Base-by-base conservation (phyloP, 1,140 invertebrate species). In the Dendroctonus ponderosae region DNA sequence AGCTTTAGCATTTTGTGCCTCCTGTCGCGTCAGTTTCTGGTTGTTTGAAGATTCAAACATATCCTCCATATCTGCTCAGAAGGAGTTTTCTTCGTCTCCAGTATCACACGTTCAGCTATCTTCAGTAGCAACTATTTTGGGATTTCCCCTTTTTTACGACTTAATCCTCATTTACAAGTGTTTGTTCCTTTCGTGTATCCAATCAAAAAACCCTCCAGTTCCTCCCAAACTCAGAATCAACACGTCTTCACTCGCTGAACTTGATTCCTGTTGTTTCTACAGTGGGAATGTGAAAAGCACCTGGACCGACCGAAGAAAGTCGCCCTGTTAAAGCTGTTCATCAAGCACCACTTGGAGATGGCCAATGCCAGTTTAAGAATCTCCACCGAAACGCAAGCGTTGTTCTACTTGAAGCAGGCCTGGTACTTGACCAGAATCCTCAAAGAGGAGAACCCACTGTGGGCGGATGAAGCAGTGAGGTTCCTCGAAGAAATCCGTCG, bases 351-450 rank as follows among this genome's bases (percentile, higher is more conserved):
- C 66, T 81, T 89, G 12, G 78, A 85, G 57, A 88, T 89, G 79
- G 86, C 86, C 2, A 78, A 84, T 53, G 80, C 78, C 14, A 86
- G 85, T 69, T 82, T 85, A 62, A 82, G 82, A 58, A 85, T 86
- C 63, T 79, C 83, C 11, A 81, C 86, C 1, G 77, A 80, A 39
- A 77, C 79, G 48, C 85, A 87, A 71, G 86, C 86, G 39, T 76
- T 82, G 2, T 82, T 87, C 15, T 91, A 89, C 67, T 75, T 91
- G 11, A 82, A 87, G 52, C 89, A 92, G 69, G 85, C 87, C 0
- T 82, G 85, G 62, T 81, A 88, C 58, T 78, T 92, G 4, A 83
- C 84, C 14, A 81, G 82, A 50, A 74, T 91, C 0, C 79, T 92
- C 7, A 78, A 80, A 42, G 86, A 89, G 15, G 78, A 84, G 51